Base-by-base conservation (phyloP, 2,888 invertebrate species). In the Mesodorylaimus sp. region DNA sequence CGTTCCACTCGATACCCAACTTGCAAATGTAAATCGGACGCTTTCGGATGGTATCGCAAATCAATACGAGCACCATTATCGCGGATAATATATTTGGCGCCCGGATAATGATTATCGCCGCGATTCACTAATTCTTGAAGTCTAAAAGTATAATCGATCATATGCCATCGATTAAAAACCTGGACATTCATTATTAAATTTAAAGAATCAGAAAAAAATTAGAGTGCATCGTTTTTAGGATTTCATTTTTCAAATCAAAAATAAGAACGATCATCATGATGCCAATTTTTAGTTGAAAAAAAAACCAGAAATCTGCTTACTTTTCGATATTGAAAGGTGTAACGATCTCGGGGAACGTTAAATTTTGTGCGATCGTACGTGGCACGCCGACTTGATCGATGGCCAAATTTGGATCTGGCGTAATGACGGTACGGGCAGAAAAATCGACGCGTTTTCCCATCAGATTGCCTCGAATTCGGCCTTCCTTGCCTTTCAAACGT, bases 371-470 rank as follows among this genome's bases (percentile, higher is more conserved):
- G 60, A 99, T 93, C 28, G 89, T 88, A 50, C 91, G 76, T 0
- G 97, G 97, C 1, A 99, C 91, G 50, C 97, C 97, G 50, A 97
- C 91, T 74, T 91, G 88, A 68, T 86, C 91, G 67, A 86, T 93
- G 62, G 29, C 39, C 23, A 74, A 60, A 53, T 72, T 74, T 0
- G 73, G 73, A 58, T 73, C 73, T 3, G 73, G 72, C 23, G 73
- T 74, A 59, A 73, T 73, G 63, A 99, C 97, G 62, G 97, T 97
- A 69, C 97, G 81, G 3, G 93, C 97, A 0, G 95, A 95, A 68
- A 97, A 99, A 67, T 99, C 97, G 0, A 99, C 97, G 74, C 97
- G 88, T 69, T 97, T 97, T 49, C 97, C 97, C 97, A 99, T 99
- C 61, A 99, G 77, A 70, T 99, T 99, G 61, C 97, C 97, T 70